Conservation (phyloP, 2,888 invertebrate genomes). For the Agrenia bidenticulata region DNA sequence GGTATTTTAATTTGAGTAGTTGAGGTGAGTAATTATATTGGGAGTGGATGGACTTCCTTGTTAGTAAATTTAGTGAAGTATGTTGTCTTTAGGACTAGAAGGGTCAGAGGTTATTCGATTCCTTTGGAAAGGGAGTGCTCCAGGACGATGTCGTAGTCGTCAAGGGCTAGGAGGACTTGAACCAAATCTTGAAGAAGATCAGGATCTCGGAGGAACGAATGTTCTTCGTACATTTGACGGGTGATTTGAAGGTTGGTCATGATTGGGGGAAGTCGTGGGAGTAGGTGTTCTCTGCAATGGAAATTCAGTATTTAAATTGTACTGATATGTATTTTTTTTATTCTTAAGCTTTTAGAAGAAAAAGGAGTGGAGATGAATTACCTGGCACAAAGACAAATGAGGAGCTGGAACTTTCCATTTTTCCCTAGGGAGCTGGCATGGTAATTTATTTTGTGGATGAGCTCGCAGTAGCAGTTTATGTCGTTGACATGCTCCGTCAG, state of each 20-base stretch:
- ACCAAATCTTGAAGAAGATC: slow-evolving; percentile 82
- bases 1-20: too few relatives aligned
- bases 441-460: slow-evolving; percentile 83
- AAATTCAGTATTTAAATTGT: too few relatives aligned
- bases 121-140: slow-evolving; percentile 80
- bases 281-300: slow-evolving; percentile 85
- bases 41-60: too few relatives aligned
- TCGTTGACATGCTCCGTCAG: slow-evolving; percentile 65
- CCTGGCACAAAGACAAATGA: slow-evolving; percentile 72
- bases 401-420: slow-evolving; percentile 96
- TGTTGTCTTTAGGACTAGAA: too few relatives aligned
- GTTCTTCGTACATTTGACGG: slow-evolving; percentile 91
- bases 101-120: slow-evolving; percentile 55
- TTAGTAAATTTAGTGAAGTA: too few relatives aligned
- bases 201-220: slow-evolving; percentile 86
- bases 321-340: too few relatives aligned
- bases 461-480: slow-evolving; percentile 83
- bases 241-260: slow-evolving; percentile 88
- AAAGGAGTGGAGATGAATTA: slow-evolving; percentile 10
- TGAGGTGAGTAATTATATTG: too few relatives aligned
- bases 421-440: slow-evolving; percentile 87
- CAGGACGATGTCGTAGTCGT: slow-evolving; percentile 82
- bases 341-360: too few relatives aligned
- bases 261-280: slow-evolving; percentile 87
- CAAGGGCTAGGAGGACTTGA: slow-evolving; percentile 85